Evolutionary conservation across 2,797 vertebrate species (phyloP).

Genomic region (Hoplostethus mediterraneus): DNA sequence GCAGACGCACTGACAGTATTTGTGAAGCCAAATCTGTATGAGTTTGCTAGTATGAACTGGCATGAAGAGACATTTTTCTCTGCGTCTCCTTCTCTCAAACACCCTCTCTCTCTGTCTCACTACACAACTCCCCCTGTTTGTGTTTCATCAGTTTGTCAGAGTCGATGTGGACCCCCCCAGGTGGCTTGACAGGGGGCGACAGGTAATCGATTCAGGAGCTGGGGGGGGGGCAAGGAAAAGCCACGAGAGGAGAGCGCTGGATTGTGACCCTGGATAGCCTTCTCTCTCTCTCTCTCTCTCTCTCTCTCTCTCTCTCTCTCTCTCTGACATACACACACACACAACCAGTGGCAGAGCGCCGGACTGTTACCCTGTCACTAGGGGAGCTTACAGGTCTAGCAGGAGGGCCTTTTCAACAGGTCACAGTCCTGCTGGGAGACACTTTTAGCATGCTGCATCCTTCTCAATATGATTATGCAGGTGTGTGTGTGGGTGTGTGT

Average conservation of each 20-base stretch:
- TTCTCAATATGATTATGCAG: slow-evolving; percentile 2
- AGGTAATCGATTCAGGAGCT: slow-evolving; percentile 74
- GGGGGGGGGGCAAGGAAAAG: slow-evolving; percentile 54
- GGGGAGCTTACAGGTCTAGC: slow-evolving; percentile 51
- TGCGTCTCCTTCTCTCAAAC: slow-evolving; percentile 30
- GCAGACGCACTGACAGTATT: slow-evolving; percentile 1
- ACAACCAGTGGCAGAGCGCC: neutral
- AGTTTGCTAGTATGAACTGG: slow-evolving; percentile 39
- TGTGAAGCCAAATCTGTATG: slow-evolving; percentile 16
- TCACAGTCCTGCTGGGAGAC: slow-evolving; percentile 27
- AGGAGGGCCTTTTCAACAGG: slow-evolving; percentile 35
- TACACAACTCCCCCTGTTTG: slow-evolving; percentile 28
- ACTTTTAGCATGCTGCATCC: slow-evolving; percentile 18
- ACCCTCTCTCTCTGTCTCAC: slow-evolving; percentile 18
- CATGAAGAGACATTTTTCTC: slow-evolving; percentile 32
- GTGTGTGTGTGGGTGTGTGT: neutral
- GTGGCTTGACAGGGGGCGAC: slow-evolving; percentile 64
- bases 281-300: slow-evolving; percentile 22
- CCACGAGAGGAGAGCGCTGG: slow-evolving; percentile 52
- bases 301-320: slow-evolving; percentile 2
- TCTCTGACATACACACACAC: slow-evolving; percentile 25
- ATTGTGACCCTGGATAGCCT: slow-evolving; percentile 49
- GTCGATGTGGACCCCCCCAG: slow-evolving; percentile 37
- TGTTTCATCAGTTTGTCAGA: slow-evolving; percentile 64
- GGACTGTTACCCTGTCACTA: slow-evolving; percentile 53